Evolutionary conservation across 2,888 invertebrate species (phyloP), one percentile per base, ranked within the genome.

Genomic region (Oligia strigilis): DNA sequence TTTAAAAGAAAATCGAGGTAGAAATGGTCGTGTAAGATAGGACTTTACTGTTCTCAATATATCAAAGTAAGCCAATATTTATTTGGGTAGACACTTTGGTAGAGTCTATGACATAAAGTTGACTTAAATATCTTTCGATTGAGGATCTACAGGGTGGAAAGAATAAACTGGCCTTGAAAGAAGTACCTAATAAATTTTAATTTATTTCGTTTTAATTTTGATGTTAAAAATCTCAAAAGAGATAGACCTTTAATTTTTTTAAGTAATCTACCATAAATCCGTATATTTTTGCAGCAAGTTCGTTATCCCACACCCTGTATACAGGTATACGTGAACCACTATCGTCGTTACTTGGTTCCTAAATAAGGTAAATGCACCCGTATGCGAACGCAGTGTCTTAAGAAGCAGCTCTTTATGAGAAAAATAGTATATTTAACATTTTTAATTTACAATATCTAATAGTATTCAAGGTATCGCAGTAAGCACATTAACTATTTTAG

Each of bases 401-500:
- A 80, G 76, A 66, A 75, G 55, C 62, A 78, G 65, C 52, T 49
- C 29, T 81, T 43, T 36, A 60, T 67, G 62, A 4, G 4, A 76
- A 75, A 77, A 58, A 70, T 36, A 69, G 43, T 75, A 40, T 72
- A 79, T 73, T 73, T 82, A 80, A 80, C 58, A 74, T 78, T 81
- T 55, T 82, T 85, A 72, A 82, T 77, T 77, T 83, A 88, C 81
- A 88, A 86, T 82, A 82, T 85, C 82, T 87, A 86, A 87, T 78
- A 86, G 85, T 91, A 86, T 84, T 86, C 66, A 88, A 92, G 78
- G 85, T 87, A 90, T 89, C 83, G 91, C 91, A 89, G 89, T 92
- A 93, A 95, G 94, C 94, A 94, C 92, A 92, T 93, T 94, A 95
- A 92, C 95, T 97, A 96, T 92, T 97, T 97, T 97, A 97, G 97